Evolutionary conservation across 1,140 invertebrate species (phyloP).

Genomic region (Drosophila cardini): DNA sequence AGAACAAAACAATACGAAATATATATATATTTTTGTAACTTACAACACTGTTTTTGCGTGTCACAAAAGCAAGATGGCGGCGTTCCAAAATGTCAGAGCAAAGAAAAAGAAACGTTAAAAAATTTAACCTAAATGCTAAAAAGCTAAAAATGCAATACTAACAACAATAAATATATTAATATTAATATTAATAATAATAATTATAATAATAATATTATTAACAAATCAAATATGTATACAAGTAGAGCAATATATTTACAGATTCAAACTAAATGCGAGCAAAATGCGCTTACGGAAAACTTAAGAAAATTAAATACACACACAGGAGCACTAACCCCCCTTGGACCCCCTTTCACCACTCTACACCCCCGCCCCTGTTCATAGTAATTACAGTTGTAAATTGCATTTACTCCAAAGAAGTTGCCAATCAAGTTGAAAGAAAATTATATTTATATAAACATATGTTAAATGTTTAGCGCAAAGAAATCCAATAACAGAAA

Average conservation of each 20-base stretch:
- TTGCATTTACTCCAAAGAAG: constrained; percentile 78
- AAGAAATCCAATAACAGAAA: constrained; percentile 12
- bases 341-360: constrained; percentile 30
- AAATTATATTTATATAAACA: constrained; percentile 13
- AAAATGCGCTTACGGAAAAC: constrained; percentile 50
- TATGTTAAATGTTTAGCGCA: constrained; percentile 12
- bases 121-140: constrained; percentile 60
- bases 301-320: constrained; percentile 36
- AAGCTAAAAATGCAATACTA: constrained; percentile 70
- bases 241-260: constrained; percentile 76
- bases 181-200: constrained; percentile 53
- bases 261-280: constrained; percentile 46
- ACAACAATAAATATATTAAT: constrained; percentile 60
- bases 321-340: neutral
- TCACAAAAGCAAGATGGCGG: constrained; percentile 51
- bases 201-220: constrained; percentile 13
- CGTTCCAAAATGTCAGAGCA: constrained; percentile 47
- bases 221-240: constrained; percentile 52
- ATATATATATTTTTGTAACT: constrained; percentile 79
- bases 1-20: constrained; percentile 44
- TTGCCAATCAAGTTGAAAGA: constrained; percentile 62
- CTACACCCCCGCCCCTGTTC: neutral
- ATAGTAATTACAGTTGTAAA: constrained; percentile 69
- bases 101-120: constrained; percentile 46
- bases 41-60: constrained; percentile 77